phyloP scores from a whole-genome alignment of 2,888 invertebrate species.

The Isoperla grammatica region DNA sequence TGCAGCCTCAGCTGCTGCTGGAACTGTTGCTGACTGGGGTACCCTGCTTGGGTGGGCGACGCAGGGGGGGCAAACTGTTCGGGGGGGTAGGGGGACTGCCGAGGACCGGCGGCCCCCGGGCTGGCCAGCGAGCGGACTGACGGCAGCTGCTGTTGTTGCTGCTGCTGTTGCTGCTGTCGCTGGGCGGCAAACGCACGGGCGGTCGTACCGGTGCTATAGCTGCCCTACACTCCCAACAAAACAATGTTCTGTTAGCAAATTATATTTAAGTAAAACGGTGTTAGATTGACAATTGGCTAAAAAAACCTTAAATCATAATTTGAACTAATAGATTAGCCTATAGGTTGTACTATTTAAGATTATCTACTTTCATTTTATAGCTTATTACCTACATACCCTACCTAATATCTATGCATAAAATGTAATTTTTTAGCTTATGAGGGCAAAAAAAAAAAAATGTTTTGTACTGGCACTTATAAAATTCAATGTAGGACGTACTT shows the following conservation, averaged over 20 bases:
- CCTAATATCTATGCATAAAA: no score
- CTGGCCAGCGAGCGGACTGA: constrained; percentile 46
- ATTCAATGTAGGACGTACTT: no score
- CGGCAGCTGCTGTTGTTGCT: constrained; percentile 29
- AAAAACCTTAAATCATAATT: no score
- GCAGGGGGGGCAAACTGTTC: constrained; percentile 50
- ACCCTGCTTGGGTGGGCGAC: constrained; percentile 48
- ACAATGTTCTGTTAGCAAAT: constrained; percentile 14
- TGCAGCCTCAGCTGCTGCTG: constrained; percentile 52
- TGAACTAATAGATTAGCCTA: no score
- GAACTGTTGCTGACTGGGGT: constrained; percentile 39
- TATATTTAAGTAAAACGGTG: constrained; percentile 20
- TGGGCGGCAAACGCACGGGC: constrained; percentile 37
- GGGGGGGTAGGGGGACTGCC: constrained; percentile 52
- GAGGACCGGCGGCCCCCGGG: constrained; percentile 43
- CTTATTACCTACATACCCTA: no score
- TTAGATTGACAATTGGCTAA: no score
- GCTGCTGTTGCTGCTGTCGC: constrained; percentile 31
- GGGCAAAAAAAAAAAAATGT: no score
- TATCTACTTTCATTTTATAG: no score
- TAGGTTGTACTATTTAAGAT: no score
- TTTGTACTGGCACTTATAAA: no score
- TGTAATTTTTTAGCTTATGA: no score
- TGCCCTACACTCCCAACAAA: constrained; percentile 27
- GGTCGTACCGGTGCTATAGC: constrained; percentile 31